Evolutionary conservation across 2,888 invertebrate genomes (phyloP).

Genomic region (Autographa gamma): DNA sequence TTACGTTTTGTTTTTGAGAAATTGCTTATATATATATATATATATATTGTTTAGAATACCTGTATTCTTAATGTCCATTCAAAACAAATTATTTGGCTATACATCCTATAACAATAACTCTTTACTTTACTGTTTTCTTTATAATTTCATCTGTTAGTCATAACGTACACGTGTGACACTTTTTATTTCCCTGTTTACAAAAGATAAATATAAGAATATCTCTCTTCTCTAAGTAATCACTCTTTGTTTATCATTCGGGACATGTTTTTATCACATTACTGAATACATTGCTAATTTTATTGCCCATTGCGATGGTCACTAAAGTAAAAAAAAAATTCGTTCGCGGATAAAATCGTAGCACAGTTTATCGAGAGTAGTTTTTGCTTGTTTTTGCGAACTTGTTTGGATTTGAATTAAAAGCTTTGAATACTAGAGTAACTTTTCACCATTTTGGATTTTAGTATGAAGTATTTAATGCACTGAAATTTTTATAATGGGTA

Average conservation of each 20-base stretch:
- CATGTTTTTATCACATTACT: slow-evolving; percentile 21
- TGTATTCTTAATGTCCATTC: no score
- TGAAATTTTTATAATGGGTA: no score
- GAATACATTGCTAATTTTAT: slow-evolving; percentile 13
- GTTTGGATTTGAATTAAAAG: background rate
- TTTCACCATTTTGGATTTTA: background rate
- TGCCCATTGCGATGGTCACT: slow-evolving; percentile 10
- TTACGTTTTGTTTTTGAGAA: no score
- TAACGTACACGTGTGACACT: background rate
- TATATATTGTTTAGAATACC: no score
- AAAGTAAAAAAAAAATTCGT: slow-evolving; percentile 11
- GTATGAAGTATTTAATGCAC: no score
- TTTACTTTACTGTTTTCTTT: no score
- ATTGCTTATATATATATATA: no score
- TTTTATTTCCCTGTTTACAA: slow-evolving; percentile 23
- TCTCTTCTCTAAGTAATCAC: slow-evolving; percentile 21
- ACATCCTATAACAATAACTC: no score
- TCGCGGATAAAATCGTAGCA: background rate
- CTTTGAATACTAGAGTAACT: background rate
- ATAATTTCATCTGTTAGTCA: background rate
- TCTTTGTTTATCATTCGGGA: slow-evolving; percentile 4
- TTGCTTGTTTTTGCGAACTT: no score
- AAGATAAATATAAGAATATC: slow-evolving; percentile 10
- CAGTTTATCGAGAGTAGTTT: background rate
- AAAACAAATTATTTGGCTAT: no score